Evolutionary conservation across 2,888 invertebrate species (phyloP).

Genomic region (Drosophila multiciliata): DNA sequence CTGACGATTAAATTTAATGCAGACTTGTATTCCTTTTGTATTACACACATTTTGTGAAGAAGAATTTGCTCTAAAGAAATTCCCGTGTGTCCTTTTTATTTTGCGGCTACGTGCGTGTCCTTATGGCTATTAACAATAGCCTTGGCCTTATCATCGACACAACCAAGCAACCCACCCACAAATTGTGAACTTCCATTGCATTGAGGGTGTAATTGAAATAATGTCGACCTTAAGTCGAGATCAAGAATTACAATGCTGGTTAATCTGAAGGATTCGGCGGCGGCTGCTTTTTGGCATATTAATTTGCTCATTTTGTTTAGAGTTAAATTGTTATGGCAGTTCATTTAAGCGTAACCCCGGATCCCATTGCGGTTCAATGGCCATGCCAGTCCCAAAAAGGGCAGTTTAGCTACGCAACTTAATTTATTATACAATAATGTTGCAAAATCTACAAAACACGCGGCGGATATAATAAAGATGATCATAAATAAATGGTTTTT

Average conservation of each 20-base stretch:
- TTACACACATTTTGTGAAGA: conserved; percentile 27
- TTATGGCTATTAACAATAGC: conserved; percentile 39
- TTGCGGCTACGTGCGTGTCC: conserved; percentile 33
- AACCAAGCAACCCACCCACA: background rate
- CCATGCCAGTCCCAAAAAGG: conserved; percentile 28
- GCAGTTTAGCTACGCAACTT: conserved; percentile 41
- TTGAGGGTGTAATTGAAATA: conserved; percentile 58
- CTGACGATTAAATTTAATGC: conserved; percentile 53
- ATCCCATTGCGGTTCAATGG: conserved; percentile 36
- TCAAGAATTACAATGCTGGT: conserved; percentile 5
- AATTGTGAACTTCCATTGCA: conserved; percentile 35
- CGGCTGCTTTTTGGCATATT: conserved; percentile 53
- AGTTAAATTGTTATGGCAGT: conserved; percentile 26
- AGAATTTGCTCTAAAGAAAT: conserved; percentile 19
- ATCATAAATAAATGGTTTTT: background rate
- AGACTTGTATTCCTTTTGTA: conserved; percentile 33
- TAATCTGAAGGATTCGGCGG: conserved; percentile 15
- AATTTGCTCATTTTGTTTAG: conserved; percentile 56
- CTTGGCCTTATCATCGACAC: conserved; percentile 20
- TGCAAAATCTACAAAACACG: conserved; percentile 34
- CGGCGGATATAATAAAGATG: background rate
- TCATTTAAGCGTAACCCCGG: conserved; percentile 12
- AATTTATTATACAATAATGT: conserved; percentile 47
- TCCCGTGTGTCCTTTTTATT: conserved; percentile 30
- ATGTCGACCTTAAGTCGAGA: conserved; percentile 36